Base-by-base conservation (phyloP, 2,797 vertebrate genomes). In the Pseudopleuronectes americanus region DNA sequence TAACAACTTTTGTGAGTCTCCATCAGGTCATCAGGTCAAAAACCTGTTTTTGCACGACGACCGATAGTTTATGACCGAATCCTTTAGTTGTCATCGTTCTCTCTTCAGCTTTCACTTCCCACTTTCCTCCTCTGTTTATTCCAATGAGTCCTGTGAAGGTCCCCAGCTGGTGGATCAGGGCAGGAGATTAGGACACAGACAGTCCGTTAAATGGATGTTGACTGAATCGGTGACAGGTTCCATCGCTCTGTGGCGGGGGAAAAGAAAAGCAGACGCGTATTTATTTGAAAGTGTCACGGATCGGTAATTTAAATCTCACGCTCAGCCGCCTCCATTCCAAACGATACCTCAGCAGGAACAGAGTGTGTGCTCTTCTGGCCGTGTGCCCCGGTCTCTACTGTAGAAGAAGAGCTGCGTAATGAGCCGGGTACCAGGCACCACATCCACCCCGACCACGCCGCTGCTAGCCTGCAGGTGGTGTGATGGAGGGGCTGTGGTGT, bases 361-460 rank as follows among this genome's bases (percentile, higher is more conserved):
- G 21, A 6, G 7, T 5, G 41, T 26, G 62, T 53, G 71, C 55
- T 78, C 38, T 66, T 43, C 80, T 85, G 85, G 83, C 81, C 17
- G 56, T 0, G 10, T 58, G 84, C 84, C 79, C 54, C 59, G 33
- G 64, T n/a, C 76, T 80, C 58, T 65, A 76, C 87, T 75, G 84
- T 83, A 83, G 64, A 86, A 84, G 88, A 84, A 84, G 76, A 71
- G 79, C 70, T 47, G 51, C 9, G 68, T 86, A 88, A 87, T 87
- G 77, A 89, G 81, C 76, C 41, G 71, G 76, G 94, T 93, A 92
- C 94, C 93, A 94, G 92, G 93, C 92, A 94, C 93, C 87, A 77
- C 74, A 71, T 66, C 68, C 26, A 72, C 88, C 84, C 82, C 22
- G 41, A 45, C 36, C 57, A 47, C 16, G 59, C 71, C 57, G 57